These are phyloP conservation scores for Gryllus bimaculatus DNA, from an alignment of 1,140 invertebrate species.

Conservation along the genomic window DNA sequence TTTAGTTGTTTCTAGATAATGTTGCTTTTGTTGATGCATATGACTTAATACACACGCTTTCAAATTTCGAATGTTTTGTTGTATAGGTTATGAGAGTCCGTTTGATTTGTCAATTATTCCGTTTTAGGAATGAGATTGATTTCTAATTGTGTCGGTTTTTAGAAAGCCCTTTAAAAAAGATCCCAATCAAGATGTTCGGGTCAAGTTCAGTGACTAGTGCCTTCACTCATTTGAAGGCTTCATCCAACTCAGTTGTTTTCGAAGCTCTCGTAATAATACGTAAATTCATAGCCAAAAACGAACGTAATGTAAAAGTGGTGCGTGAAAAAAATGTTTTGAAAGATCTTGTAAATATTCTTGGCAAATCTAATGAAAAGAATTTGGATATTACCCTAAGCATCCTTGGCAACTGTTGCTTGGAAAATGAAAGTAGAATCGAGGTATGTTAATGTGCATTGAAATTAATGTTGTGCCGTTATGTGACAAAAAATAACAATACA, in stretches of 20 bases:
- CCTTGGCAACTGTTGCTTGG: conserved; percentile 46
- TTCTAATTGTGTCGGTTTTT: no score
- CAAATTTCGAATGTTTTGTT: no score
- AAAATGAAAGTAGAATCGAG: conserved; percentile 32
- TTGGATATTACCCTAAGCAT: conserved; percentile 44
- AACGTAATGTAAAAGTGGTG: conserved; percentile 28
- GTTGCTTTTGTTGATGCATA: no score
- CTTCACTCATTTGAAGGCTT: conserved; percentile 9
- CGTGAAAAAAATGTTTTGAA: conserved; percentile 30
- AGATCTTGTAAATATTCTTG: conserved; percentile 24
- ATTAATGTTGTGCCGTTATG: neutral
- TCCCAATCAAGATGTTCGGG: no score
- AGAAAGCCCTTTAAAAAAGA: no score
- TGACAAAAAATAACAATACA: conserved; percentile 13
- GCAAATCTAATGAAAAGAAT: conserved; percentile 40
- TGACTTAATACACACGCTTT: no score
- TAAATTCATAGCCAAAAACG: conserved; percentile 22
- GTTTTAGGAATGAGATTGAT: no score
- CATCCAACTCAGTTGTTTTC: neutral
- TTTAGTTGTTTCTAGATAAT: no score
- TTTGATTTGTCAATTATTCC: no score
- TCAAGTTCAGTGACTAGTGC: no score
- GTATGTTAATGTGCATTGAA: conserved; percentile 20
- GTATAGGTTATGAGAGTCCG: no score
- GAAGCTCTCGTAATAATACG: conserved; percentile 20